Base-by-base conservation (phyloP, 2,113 vertebrate genomes). In the Numida meleagris region DNA sequence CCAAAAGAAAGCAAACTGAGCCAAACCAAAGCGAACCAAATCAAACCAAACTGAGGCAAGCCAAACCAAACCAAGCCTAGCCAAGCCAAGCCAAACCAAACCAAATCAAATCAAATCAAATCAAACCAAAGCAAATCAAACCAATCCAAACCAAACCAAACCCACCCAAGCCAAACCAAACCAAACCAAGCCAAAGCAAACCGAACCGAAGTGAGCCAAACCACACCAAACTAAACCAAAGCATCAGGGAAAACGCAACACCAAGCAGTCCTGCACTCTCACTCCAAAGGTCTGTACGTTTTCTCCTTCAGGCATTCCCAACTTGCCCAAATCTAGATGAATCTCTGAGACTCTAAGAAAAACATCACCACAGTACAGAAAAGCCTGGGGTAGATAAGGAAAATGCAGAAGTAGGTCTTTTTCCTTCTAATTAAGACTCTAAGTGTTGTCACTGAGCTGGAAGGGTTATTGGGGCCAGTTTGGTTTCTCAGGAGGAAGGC, bases 321-420 rank as follows among this genome's bases (percentile, higher is more conserved):
- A 4, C 74, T 81, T 63, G 34, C 61, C 83, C 70, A 92, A 71
- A 72, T 21, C 61, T 38, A 45, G 18, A 16, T 33, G 57, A 79
- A 83, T 34, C 33, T 46, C 72, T 55, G 76, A 74, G 57, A 81
- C 38, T 67, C 74, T 63, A 20, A 57, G 72, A 45, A 66, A 82
- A 94, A 24, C 38, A 62, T 31, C 5, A 70, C 55, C 7, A 14
- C 19, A 61, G 67, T n/a, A 61, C 71, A 45, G 45, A 72, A 73
- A 88, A 91, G 58, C 88, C 88, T 24, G 72, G 12, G 88, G 90
- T 89, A 66, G 55, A 20, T 77, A 67, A 77, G n/a, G 9, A 91
- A 91, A 94, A 58, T 55, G 63, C 79, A 91, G 73, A 88, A 88
- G 23, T 77, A 91, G 55, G 72, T 81, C 76, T 96, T 93, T 80